Base-by-base conservation (phyloP, 2,888 invertebrate genomes). In the Oscheius onirici region DNA sequence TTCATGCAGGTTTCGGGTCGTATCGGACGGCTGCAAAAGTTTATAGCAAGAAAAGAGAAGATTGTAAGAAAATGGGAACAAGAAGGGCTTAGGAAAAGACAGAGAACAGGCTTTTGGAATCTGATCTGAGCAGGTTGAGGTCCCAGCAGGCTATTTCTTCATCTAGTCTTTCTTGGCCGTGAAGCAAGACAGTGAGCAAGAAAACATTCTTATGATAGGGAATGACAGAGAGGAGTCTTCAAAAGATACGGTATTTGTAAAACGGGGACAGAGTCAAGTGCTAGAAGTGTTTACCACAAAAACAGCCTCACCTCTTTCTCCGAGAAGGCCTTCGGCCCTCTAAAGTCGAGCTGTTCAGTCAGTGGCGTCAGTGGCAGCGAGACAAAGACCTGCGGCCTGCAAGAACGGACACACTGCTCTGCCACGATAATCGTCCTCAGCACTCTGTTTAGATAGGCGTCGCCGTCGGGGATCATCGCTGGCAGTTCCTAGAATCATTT, bases 311-410 rank as follows among this genome's bases (percentile, higher is more conserved):
- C 84, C 74, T 83, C 83, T 43, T 72, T 65, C 3, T 73, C 54
- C 22, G 78, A 72, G 22, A 79, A 72, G 0, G 77, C 85, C 10
- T 68, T 74, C 6, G 83, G 81, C 20, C 84, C 85, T 34, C 85
- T 71, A 20, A 79, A 52, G 69, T 85, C 84, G 34, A 85, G 60
- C 17, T 34, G 55, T 58, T 84, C 83, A 3, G 79, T 77, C 11
- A 82, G 75, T 49, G 74, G 73, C 15, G 83, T 83, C 10, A 80
- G 68, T 6, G 83, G 83, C 46, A 84, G 71, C 0, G 77, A 74
- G 58, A 81, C 78, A 55, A 85, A 83, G 52, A 77, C 60, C 44
- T 80, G 77, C 6, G 79, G 77, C 15, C 79, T 68, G 1, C 76
- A 20, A 65, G 73, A 74, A 17, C 77, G 72, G 11, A 75, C 76